Percentiles rank a stretch among this genome's conserved stretches.
Conservation (phyloP, 2,888 invertebrate species). For the Drosophila flavopinicola region DNA sequence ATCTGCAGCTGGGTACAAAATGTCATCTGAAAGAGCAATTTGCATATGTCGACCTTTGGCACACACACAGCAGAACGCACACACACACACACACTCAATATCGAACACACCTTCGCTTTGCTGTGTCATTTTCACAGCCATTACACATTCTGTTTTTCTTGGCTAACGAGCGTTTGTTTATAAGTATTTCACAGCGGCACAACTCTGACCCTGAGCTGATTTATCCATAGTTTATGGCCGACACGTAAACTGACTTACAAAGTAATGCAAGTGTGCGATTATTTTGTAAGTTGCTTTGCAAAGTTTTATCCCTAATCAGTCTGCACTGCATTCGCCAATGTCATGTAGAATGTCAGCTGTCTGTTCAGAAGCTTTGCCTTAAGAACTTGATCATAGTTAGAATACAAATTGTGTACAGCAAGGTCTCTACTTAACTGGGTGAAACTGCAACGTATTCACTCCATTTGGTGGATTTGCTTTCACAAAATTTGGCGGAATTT, state of each 20-base stretch:
- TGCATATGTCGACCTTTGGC: constrained; percentile 68
- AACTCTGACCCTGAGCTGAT: constrained; percentile 66
- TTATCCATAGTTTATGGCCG: constrained; percentile 59
- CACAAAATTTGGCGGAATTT: not conserved
- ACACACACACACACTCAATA: too few species aligned
- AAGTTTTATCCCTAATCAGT: constrained; percentile 35
- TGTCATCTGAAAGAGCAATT: constrained; percentile 57
- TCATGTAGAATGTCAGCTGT: constrained; percentile 34
- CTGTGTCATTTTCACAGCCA: constrained; percentile 50
- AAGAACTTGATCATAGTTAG: too few species aligned
- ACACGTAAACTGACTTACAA: constrained; percentile 40
- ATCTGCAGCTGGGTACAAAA: constrained; percentile 38
- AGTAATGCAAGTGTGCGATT: constrained; percentile 22
- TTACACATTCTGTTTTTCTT: constrained; percentile 48
- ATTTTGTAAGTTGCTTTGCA: constrained; percentile 37
- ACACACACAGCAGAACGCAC: too few species aligned
- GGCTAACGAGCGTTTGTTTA: constrained; percentile 51
- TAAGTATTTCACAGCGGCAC: constrained; percentile 28
- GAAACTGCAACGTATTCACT: too few species aligned
- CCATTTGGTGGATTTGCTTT: too few species aligned
- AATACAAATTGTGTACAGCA: too few species aligned
- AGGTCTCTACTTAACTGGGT: too few species aligned
- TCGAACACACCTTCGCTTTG: constrained; percentile 33
- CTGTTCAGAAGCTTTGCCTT: too few species aligned
- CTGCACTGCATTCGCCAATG: constrained; percentile 19